phyloP scores from a whole-genome alignment of 1,140 invertebrate species.

The Leptinotarsa lineolata region DNA sequence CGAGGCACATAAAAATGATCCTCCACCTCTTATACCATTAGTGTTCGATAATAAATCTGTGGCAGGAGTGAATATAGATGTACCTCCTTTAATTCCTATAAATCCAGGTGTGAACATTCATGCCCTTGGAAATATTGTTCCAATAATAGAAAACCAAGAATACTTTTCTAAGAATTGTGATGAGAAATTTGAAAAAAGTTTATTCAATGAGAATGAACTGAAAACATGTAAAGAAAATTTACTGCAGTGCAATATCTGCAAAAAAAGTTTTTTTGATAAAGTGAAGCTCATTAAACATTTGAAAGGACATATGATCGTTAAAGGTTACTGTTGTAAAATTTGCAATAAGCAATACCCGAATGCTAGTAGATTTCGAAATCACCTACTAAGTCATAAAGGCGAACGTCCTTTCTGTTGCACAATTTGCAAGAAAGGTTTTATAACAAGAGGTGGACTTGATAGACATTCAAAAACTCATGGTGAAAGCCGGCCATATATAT shows the following conservation, averaged over 20 bases:
- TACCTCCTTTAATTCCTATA: constrained; percentile 45
- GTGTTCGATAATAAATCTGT: constrained; percentile 28
- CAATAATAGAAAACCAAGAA: constrained; percentile 7
- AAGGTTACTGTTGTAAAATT: background rate
- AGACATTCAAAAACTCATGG: constrained; percentile 39
- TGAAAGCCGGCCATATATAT: constrained; percentile 38
- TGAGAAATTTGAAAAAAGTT: background rate
- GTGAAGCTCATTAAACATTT: constrained; percentile 21
- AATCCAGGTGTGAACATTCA: constrained; percentile 16
- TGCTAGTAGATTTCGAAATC: background rate
- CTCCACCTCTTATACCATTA: constrained; percentile 44
- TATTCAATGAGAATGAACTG: background rate
- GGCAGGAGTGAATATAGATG: constrained; percentile 29
- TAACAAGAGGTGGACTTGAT: constrained; percentile 35
- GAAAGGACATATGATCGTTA: constrained; percentile 29
- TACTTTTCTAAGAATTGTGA: constrained; percentile 18
- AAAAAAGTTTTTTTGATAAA: constrained; percentile 19
- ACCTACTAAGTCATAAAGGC: background rate
- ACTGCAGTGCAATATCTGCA: constrained; percentile 2
- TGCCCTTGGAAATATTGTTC: background rate
- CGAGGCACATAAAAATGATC: constrained; percentile 17
- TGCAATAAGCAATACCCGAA: background rate
- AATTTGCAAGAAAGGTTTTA: constrained; percentile 38
- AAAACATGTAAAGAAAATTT: background rate
- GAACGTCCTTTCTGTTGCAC: constrained; percentile 36